Base-by-base conservation (phyloP, 2,888 invertebrate species). In the Athripsodes cinereus region DNA sequence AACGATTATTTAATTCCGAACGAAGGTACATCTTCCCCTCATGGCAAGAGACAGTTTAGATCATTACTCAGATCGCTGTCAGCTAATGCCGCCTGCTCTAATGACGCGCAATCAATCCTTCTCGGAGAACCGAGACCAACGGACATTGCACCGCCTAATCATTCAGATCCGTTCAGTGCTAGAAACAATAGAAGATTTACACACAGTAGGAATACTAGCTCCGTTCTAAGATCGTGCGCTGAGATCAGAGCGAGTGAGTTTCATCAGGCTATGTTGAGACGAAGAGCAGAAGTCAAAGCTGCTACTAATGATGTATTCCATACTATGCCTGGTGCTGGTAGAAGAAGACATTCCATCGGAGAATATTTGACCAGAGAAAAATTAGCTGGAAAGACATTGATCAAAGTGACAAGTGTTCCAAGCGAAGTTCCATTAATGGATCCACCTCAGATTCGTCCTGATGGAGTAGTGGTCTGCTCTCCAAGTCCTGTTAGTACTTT, bases 121-220 rank as follows among this genome's bases (percentile, higher is more conserved):
- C 81, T 79, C 66, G 88, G 88, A 1, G 85, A 87, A 64, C 88
- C 88, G 0, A 74, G 87, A 62, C 82, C 87, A 0, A 82, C 84
- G 1, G 88, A 88, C 66, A 82, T 87, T 44, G 87, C 87, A 1
- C 83, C 82, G 6, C 75, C 76, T 1, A 72, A 75, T 57, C 71
- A 69, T 58, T 67, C 69, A 22, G 66, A 71, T 8, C 63, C 66
- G 2, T 66, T 67, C 60, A 62, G 68, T 20, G 60, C 77, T 75
- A 54, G 70, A 71, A 48, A 53, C 10, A 52, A 53, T 22, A 35
- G 61, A 19, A 50, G 58, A 20, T 47, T 57, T 3, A 59, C 57
- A 1, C 63, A 63, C 34, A 55, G 55, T 51, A 59, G 63, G 35
- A 63, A 61, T 21, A 52, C 47, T 16, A 40, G n/a, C n/a, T 40